Evolutionary conservation across 2,888 invertebrate species (phyloP), one percentile per base, ranked within the genome.

Genomic region (Chalcis sispes): DNA sequence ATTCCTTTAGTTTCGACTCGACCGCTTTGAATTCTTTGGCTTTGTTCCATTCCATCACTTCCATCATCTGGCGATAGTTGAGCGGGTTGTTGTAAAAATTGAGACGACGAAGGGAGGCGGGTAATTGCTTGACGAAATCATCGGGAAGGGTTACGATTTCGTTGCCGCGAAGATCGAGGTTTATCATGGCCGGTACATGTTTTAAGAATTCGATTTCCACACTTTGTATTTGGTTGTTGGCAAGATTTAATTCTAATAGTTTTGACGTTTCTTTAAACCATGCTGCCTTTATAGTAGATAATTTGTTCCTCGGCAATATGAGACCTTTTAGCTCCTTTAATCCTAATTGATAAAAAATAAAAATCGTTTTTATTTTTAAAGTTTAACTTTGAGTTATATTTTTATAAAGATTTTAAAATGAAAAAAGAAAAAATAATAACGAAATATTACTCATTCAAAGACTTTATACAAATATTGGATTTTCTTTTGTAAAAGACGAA

Each of bases 261-360:
- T 77, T 79, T 1, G 73, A 23, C 18, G 75, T 75, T 13, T 76
- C 77, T 23, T 73, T 72, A 72, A 80, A 79, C 80, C 80, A 79
- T 15, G 64, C 54, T n/a, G 76, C 64, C 23, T 79, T 80, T 1
- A 80, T 25, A 20, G 50, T 52, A 13, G 62, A 69, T 10, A 79
- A 56, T 52, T 79, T 72, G 66, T 80, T 80, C 2, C 77, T 62
- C 13, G 70, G 71, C 15, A 80, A 52, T 4, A 59, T 50, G 18
- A 80, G 71, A 15, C 71, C 71, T 46, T 71, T 75, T n/a, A 80
- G 42, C 32, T 75, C 75, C 8, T 56, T 73, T 8, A 78, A 50
- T 2, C 78, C 76, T 65, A 25, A 42, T 36, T 7, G 1, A 42
- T 10, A 3, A 23, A 25, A 25, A 18, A 13, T 18, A 1, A 64